Evolutionary conservation across 2,797 vertebrate genomes (phyloP), one percentile per base, ranked within the genome.

Genomic region (Lacerta bilineata): DNA sequence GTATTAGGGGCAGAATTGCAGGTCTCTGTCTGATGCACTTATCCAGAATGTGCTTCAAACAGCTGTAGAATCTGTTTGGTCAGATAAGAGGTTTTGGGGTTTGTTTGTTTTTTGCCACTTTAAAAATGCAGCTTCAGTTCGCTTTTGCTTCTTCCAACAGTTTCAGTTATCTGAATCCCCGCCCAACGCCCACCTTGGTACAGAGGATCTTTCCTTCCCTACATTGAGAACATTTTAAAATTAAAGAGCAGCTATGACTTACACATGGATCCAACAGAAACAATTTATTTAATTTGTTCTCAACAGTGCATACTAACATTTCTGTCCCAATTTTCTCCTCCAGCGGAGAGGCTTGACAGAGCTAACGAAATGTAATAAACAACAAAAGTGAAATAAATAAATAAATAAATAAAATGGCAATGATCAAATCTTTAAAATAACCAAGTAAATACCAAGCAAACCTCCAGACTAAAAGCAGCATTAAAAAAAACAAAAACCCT

Each of bases 191-290:
- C 68, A 79, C 43, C 66, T 59, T 55, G 50, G 6, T 8, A 74
- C 4, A 39, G 27, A 39, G 69, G 43, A 33, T 11, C 8, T 68
- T 82, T 27, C 2, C 25, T 59, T 78, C n/a, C 7, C 41, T 23
- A 20, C 25, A 59, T 72, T 76, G 27, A 33, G 25, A 85, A 27
- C 27, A 55, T 55, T 55, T 55, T 55, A 15, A 4, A 4, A 4
- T 84, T 5, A 76, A 2, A 66, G 18, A 71, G 69, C 33, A 74
- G n/a, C 0, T 10, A 8, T 13, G 61, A 84, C 4, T 83, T 68
- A 2, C 15, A 87, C 25, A 39, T 72, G n/a, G 89, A 59, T 41
- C 90, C 6, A 66, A 82, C n/a, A 17, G 77, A 86, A 82, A 84
- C 5, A 59, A 3, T 84, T 36, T 85, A 41, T 23, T 84, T 91